These are phyloP conservation scores for Sympetrum striolatum DNA, from an alignment of 2,888 invertebrate species.

Conservation along the genomic window DNA sequence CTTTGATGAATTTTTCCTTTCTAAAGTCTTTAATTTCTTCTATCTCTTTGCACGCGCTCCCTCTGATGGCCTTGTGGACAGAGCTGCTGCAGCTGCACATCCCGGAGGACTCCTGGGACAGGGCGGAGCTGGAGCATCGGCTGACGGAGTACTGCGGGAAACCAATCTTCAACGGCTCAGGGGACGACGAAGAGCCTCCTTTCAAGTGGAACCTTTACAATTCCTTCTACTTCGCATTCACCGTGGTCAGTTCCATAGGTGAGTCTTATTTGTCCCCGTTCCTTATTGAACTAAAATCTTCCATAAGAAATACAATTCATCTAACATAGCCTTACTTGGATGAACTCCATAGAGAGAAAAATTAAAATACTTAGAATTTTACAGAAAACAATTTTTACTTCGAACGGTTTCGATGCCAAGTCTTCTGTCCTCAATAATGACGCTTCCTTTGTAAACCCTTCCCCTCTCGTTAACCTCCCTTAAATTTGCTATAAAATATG, in stretches of 20 bases:
- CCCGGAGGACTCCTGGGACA: slow-evolving; percentile 63
- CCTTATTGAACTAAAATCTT: background rate
- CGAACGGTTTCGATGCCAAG: no score
- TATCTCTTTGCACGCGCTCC: background rate
- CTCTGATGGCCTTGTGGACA: slow-evolving; percentile 58
- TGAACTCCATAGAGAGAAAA: no score
- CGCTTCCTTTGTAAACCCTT: no score
- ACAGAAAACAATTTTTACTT: no score
- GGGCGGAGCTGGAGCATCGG: slow-evolving; percentile 66
- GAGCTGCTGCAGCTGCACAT: slow-evolving; percentile 69
- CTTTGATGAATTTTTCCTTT: background rate
- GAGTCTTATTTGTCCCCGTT: slow-evolving; percentile 53
- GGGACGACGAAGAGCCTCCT: slow-evolving; percentile 64
- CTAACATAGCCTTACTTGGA: no score
- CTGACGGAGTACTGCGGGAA: slow-evolving; percentile 78
- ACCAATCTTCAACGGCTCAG: slow-evolving; percentile 70
- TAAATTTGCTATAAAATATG: no score
- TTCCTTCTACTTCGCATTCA: slow-evolving; percentile 89
- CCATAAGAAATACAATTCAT: no score
- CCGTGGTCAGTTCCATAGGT: slow-evolving; percentile 91
- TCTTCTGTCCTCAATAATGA: no score
- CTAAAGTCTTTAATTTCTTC: background rate
- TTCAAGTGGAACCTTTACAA: slow-evolving; percentile 89
- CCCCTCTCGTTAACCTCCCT: no score
- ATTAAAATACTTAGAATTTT: no score